These are phyloP conservation scores for Anniella stebbinsi DNA, from an alignment of 2,797 vertebrate species.

Conservation along the genomic window DNA sequence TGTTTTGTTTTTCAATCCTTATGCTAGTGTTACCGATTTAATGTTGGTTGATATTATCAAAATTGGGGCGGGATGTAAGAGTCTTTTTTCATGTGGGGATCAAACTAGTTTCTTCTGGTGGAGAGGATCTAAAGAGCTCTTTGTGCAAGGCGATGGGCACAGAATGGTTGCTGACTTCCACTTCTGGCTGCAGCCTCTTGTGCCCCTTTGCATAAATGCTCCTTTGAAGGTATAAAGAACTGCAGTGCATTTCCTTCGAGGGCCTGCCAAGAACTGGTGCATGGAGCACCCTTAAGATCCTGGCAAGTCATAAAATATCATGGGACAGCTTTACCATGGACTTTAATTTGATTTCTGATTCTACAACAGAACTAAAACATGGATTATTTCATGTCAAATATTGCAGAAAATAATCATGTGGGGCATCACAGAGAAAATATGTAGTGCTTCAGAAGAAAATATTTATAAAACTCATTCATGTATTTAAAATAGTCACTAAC, in stretches of 20 bases:
- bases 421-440: not conserved
- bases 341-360: not conserved
- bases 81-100: not conserved
- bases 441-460: not conserved
- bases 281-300: not conserved
- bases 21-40: not conserved
- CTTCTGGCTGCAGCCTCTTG: not conserved
- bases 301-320: not conserved
- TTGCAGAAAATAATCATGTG: not conserved
- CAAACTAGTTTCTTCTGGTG: not conserved
- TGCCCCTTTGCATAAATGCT: not conserved
- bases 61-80: not conserved
- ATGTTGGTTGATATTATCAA: not conserved
- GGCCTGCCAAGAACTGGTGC: too few relatives aligned
- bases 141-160: not conserved
- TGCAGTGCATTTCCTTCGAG: not conserved
- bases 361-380: not conserved
- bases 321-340: not conserved
- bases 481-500: not conserved
- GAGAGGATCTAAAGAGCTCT: not conserved
- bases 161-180: not conserved
- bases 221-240: not conserved
- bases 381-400: not conserved
- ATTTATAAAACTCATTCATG: not conserved
- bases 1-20: not conserved